Evolutionary conservation across 2,113 vertebrate genomes (phyloP).

Genomic region (Oxygymnocypris stewartii): DNA sequence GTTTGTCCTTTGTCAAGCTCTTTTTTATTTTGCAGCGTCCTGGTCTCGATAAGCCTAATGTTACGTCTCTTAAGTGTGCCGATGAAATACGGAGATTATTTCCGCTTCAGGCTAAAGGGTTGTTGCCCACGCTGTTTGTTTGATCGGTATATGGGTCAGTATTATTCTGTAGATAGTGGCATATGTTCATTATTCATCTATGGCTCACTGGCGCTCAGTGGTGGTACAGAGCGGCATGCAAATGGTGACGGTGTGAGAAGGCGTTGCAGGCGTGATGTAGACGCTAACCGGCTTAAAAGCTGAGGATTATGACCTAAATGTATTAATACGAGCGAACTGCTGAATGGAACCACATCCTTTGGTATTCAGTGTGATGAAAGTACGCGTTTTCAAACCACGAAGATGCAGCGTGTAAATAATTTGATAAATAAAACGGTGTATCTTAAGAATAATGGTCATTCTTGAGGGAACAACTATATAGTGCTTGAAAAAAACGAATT

Average conservation of each 20-base stretch:
- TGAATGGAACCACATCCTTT: neutral
- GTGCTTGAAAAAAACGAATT: slow-evolving; percentile 1
- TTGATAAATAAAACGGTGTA: neutral
- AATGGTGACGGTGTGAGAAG: slow-evolving; percentile 51
- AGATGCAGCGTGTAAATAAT: neutral
- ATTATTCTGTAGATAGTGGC: neutral
- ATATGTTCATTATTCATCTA: slow-evolving; percentile 41
- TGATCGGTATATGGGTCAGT: neutral
- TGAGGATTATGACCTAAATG: slow-evolving; percentile 53
- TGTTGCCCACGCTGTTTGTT: slow-evolving; percentile 1
- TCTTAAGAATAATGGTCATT: neutral
- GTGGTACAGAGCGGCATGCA: slow-evolving; percentile 42
- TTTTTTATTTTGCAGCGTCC: slow-evolving; percentile 15
- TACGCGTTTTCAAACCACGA: neutral
- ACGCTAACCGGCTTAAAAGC: slow-evolving; percentile 60
- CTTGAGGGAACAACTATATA: neutral
- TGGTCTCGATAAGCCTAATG: neutral
- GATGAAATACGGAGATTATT: slow-evolving; percentile 1
- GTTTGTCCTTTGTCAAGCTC: slow-evolving; percentile 45
- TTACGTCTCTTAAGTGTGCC: neutral
- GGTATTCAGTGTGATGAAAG: neutral
- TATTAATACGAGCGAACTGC: slow-evolving; percentile 49
- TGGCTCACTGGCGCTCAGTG: slow-evolving; percentile 36
- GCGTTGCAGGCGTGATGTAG: slow-evolving; percentile 54
- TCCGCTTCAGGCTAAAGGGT: neutral